A percentile compares a stretch with the other conserved stretches of the same genome.
phyloP scores from a whole-genome alignment of 1,140 invertebrate genomes.

The Argopecten irradians region DNA sequence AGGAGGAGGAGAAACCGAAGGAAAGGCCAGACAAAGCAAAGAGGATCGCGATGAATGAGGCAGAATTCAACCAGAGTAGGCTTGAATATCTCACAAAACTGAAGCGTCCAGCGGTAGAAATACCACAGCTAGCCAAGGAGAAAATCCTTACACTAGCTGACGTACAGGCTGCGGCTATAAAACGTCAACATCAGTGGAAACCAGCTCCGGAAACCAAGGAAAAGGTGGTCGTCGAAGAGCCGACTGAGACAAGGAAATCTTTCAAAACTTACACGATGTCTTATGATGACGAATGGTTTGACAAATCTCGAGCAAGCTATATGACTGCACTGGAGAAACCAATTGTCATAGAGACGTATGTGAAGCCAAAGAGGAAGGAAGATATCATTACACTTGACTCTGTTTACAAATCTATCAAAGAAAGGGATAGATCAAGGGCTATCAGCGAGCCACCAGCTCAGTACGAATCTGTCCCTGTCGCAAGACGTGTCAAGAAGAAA shows the following conservation, averaged over 20 bases:
- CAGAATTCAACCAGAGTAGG: background rate
- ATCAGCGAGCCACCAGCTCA: background rate
- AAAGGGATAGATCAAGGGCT: background rate
- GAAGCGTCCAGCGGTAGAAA: background rate
- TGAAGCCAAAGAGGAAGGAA: background rate
- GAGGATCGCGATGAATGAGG: conserved; percentile 1
- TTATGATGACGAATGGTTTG: conserved; percentile 1
- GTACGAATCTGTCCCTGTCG: background rate
- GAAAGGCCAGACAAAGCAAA: background rate
- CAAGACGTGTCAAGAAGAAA: background rate
- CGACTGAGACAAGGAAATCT: background rate
- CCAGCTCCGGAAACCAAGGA: background rate
- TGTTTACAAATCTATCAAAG: background rate
- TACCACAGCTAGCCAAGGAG: background rate
- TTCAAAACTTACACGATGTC: background rate
- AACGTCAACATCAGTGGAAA: conserved; percentile 1
- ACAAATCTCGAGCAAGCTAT: background rate
- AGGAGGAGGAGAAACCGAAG: background rate
- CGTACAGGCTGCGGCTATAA: background rate
- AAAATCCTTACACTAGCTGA: background rate
- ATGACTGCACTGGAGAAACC: background rate
- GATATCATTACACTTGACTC: background rate
- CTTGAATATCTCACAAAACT: background rate
- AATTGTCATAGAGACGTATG: background rate
- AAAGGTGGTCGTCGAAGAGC: background rate